These are phyloP conservation scores for Agrotis ipsilon DNA, from an alignment of 2,888 invertebrate genomes.

Conservation along the genomic window DNA sequence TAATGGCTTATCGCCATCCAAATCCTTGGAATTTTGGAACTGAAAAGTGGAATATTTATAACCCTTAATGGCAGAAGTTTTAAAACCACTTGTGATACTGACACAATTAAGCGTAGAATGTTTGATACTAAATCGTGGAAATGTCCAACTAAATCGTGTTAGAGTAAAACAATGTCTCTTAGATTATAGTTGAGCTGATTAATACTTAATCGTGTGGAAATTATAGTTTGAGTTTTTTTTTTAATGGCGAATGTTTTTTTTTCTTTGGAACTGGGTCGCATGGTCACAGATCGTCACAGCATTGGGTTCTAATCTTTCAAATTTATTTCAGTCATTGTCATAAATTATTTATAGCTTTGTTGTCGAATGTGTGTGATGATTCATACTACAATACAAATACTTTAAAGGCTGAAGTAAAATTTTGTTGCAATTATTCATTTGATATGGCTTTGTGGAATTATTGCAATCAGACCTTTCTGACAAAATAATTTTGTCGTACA, in stretches of 20 bases:
- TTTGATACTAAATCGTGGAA: constrained; percentile 39
- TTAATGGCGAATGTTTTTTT: constrained; percentile 1
- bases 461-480: constrained; percentile 72
- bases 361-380: constrained; percentile 73
- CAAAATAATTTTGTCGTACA: constrained; percentile 43
- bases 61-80: constrained; percentile 47
- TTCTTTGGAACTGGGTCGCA: constrained; percentile 24
- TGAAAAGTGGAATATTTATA: constrained; percentile 53
- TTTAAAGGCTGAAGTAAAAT: constrained; percentile 76
- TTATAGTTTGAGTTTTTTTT: constrained; percentile 15
- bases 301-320: neutral
- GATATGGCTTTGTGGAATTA: constrained; percentile 82
- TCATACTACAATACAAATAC: constrained; percentile 54
- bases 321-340: neutral
- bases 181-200: constrained; percentile 20
- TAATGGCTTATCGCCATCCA: constrained; percentile 42
- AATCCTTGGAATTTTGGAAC: constrained; percentile 36
- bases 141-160: constrained; percentile 33
- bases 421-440: constrained; percentile 88
- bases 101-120: constrained; percentile 49
- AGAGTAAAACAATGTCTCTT: constrained; percentile 37
- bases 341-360: constrained; percentile 14
- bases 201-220: constrained; percentile 27
- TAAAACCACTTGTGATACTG: constrained; percentile 48
- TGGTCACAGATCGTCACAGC: constrained; percentile 32